Percentiles rank a stretch among this genome's conserved stretches.
These are phyloP conservation scores for Crocallis elinguaria DNA, from an alignment of 2,888 invertebrate genomes.

Conservation along the genomic window DNA sequence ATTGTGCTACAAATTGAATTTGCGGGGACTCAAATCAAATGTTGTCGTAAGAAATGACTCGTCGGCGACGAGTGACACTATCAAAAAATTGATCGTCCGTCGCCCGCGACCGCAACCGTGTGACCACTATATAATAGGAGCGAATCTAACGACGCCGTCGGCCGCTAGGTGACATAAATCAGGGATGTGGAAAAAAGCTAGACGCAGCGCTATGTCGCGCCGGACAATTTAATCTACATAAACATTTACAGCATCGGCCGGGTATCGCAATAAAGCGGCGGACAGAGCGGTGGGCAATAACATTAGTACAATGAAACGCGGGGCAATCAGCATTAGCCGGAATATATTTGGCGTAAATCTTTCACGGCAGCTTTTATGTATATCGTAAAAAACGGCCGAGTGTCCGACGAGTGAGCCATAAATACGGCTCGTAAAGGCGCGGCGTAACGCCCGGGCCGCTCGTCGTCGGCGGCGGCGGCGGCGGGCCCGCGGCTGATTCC, in stretches of 20 bases:
- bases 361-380: slow-evolving; percentile 82
- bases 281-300: slow-evolving; percentile 48
- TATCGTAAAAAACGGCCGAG: slow-evolving; percentile 82
- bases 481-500: slow-evolving; percentile 7
- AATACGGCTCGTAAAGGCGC: slow-evolving; percentile 75
- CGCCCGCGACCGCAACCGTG: slow-evolving; percentile 35
- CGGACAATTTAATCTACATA: slow-evolving; percentile 49
- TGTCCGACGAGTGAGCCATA: slow-evolving; percentile 75
- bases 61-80: slow-evolving; percentile 75
- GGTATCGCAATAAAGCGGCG: slow-evolving; percentile 32
- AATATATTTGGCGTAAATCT: slow-evolving; percentile 83
- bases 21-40: slow-evolving; percentile 75
- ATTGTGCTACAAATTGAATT: slow-evolving; percentile 80
- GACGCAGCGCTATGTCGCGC: slow-evolving; percentile 1
- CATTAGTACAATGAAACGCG: slow-evolving; percentile 62
- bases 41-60: slow-evolving; percentile 78
- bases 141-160: slow-evolving; percentile 14
- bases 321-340: slow-evolving; percentile 78
- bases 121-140: slow-evolving; percentile 25
- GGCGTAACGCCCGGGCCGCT: slow-evolving; percentile 29
- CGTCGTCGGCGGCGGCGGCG: slow-evolving; percentile 13
- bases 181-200: not conserved
- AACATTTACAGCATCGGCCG: slow-evolving; percentile 37
- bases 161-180: not conserved
- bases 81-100: slow-evolving; percentile 79